phyloP scores from a whole-genome alignment of 2,888 invertebrate species.

The Dichetophora obliterata region DNA sequence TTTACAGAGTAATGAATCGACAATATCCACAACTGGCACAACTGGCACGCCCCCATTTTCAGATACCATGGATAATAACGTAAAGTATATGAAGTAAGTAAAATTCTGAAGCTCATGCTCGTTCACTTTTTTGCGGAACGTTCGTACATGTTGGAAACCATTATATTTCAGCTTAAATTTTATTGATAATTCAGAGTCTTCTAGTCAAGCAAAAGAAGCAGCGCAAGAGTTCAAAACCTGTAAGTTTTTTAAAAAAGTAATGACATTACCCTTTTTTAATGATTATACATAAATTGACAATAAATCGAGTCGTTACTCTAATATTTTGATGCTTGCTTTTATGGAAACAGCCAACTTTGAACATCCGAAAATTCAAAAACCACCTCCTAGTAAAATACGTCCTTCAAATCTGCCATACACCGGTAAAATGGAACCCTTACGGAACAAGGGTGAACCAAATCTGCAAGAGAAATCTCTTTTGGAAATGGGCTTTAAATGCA shows the following conservation, averaged over 20 bases:
- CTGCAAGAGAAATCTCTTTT: conserved; percentile 46
- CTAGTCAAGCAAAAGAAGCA: conserved; percentile 46
- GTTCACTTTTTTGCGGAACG: background rate
- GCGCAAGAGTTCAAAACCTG: conserved; percentile 43
- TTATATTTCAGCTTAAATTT: conserved; percentile 48
- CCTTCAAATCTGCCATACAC: conserved; percentile 41
- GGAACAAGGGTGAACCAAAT: conserved; percentile 25
- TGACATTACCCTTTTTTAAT: background rate
- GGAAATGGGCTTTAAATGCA: conserved; percentile 52
- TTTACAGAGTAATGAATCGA: conserved; percentile 47
- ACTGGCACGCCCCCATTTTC: conserved; percentile 44
- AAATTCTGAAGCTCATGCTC: background rate
- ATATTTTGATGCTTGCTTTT: background rate
- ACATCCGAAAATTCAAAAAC: conserved; percentile 37
- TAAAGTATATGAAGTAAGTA: conserved; percentile 51
- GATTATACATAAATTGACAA: background rate
- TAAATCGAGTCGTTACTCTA: background rate
- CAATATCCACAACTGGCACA: conserved; percentile 49
- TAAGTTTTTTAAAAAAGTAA: conserved; percentile 33
- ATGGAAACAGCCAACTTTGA: conserved; percentile 29
- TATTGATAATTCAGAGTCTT: conserved; percentile 49
- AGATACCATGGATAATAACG: conserved; percentile 46
- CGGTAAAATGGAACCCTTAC: conserved; percentile 19
- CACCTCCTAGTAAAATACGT: conserved; percentile 47
- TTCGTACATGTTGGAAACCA: background rate